A percentile compares a stretch with the other conserved stretches of the same genome.
phyloP scores from a whole-genome alignment of 2,797 vertebrate genomes.

The Furcifer pardalis region DNA sequence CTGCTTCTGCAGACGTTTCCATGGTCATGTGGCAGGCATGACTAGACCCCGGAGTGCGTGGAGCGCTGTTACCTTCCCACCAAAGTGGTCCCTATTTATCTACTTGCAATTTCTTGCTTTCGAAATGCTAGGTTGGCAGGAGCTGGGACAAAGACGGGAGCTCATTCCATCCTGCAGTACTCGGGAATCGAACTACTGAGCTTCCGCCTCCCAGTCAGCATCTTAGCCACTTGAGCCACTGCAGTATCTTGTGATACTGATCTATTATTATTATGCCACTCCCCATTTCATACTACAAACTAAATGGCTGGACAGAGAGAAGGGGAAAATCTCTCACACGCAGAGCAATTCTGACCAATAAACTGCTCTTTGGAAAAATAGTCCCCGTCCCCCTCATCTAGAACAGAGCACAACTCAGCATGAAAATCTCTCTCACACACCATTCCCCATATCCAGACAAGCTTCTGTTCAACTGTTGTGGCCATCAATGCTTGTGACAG shows the following conservation, averaged over 20 bases:
- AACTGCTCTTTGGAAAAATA: neutral
- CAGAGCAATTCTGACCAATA: neutral
- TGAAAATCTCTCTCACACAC: neutral
- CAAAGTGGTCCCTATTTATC: no score
- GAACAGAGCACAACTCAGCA: neutral
- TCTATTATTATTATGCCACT: neutral
- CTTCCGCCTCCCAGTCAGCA: no score
- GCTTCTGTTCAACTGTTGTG: neutral
- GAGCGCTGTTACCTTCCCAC: no score
- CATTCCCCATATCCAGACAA: neutral
- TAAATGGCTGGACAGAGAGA: neutral
- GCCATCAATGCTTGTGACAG: accelerated
- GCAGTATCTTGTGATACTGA: accelerated
- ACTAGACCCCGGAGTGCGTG: no score
- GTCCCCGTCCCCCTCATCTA: neutral
- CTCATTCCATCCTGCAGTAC: no score
- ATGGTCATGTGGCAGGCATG: no score
- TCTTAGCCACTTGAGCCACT: no score
- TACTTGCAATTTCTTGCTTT: no score
- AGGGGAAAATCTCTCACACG: accelerated
- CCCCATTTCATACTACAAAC: neutral
- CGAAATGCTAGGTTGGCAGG: no score
- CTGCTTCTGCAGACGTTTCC: no score
- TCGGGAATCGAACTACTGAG: no score
- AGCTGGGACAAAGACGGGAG: no score